phyloP scores from a whole-genome alignment of 2,113 vertebrate species.

The Onychostruthus taczanowskii region DNA sequence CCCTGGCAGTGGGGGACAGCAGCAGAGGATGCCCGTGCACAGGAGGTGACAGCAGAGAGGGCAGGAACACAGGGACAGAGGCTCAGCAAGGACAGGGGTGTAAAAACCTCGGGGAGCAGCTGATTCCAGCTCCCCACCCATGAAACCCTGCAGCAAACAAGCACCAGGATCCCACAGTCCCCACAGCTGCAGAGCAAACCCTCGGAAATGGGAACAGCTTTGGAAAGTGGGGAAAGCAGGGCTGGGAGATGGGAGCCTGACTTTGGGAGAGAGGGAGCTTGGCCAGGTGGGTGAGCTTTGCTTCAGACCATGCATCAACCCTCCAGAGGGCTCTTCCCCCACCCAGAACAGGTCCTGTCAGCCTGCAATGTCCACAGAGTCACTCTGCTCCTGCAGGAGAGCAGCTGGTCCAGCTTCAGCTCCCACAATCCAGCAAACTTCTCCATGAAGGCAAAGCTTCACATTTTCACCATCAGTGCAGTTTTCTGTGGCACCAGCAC shows the following conservation, averaged over 20 bases:
- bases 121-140: neutral
- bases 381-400: conserved; percentile 36
- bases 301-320: neutral
- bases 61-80: neutral
- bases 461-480: neutral
- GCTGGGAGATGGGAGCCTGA: conserved; percentile 8
- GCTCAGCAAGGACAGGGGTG: neutral
- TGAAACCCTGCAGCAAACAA: conserved; percentile 17
- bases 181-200: conserved; percentile 6
- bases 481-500: neutral
- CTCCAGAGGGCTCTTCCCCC: neutral
- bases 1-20: neutral
- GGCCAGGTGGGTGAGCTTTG: neutral
- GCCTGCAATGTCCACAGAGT: neutral
- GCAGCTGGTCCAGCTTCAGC: neutral
- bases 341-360: neutral
- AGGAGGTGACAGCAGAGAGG: neutral
- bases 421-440: neutral
- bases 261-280: neutral
- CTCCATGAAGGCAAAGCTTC: conserved; percentile 21
- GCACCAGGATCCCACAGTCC: conserved; percentile 32
- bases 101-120: neutral
- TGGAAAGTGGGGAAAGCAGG: conserved; percentile 12
- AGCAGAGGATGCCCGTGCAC: neutral
- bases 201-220: neutral